These are phyloP conservation scores for Oryzias melastigma DNA, from an alignment of 2,113 vertebrate species.

Conservation along the genomic window DNA sequence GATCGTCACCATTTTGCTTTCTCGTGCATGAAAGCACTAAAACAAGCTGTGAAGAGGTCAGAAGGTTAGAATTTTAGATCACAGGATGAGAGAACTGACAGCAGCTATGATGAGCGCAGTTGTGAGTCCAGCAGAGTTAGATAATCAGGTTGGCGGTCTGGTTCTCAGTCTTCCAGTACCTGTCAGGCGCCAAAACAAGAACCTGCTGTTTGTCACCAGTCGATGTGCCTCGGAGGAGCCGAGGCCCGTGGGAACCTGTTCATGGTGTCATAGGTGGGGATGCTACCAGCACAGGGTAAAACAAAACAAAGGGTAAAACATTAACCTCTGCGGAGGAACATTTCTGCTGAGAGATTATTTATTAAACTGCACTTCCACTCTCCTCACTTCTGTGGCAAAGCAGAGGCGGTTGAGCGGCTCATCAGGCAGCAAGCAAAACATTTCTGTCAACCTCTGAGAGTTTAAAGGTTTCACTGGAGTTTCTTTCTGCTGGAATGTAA, in stretches of 20 bases:
- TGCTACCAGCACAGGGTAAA: constrained; percentile 55
- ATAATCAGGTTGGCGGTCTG: not conserved
- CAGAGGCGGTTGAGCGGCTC: constrained; percentile 17
- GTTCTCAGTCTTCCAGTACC: constrained; percentile 61
- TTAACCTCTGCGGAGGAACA: constrained; percentile 21
- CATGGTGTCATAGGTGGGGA: constrained; percentile 79
- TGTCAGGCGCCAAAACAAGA: constrained; percentile 62
- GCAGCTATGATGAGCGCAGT: constrained; percentile 20
- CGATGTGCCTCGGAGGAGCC: constrained; percentile 79
- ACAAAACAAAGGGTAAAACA: constrained; percentile 19
- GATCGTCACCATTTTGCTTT: constrained; percentile 56
- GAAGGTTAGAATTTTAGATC: not conserved
- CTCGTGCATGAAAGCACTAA: constrained; percentile 54
- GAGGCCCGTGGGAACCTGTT: constrained; percentile 83
- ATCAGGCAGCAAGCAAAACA: constrained; percentile 53
- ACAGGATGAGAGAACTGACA: constrained; percentile 7
- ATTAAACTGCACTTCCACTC: not conserved
- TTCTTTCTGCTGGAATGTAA: not conserved
- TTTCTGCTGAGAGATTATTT: not conserved
- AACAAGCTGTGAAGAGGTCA: constrained; percentile 52
- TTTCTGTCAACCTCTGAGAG: not conserved
- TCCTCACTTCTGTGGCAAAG: constrained; percentile 1
- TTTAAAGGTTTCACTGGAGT: not conserved
- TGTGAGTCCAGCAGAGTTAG: not conserved
- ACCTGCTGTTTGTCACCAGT: constrained; percentile 75